Evolutionary conservation across 1,140 invertebrate genomes (phyloP).

Genomic region (Tetramorium parvispinum): DNA sequence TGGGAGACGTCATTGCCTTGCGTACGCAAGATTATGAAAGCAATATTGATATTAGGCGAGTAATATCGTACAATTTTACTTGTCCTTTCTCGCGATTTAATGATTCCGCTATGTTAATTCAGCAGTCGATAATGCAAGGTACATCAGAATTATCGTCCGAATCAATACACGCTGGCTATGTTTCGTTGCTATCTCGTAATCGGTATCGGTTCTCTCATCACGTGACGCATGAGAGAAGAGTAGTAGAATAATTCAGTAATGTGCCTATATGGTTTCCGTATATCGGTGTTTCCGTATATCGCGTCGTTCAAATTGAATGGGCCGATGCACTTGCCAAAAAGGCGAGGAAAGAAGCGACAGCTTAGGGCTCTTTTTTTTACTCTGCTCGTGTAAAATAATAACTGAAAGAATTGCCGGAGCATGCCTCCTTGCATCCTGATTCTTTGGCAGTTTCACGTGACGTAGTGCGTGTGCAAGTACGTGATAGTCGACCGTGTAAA

Average conservation of each 20-base stretch:
- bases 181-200: slow-evolving; percentile 57
- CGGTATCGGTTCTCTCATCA: slow-evolving; percentile 58
- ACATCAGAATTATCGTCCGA: slow-evolving; percentile 59
- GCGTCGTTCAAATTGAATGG: background rate
- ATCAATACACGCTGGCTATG: slow-evolving; percentile 26
- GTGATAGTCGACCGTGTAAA: background rate
- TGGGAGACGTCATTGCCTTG: background rate
- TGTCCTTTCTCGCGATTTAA: slow-evolving; percentile 41
- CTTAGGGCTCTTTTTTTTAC: background rate
- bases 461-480: background rate
- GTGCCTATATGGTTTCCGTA: background rate
- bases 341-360: background rate
- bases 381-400: background rate
- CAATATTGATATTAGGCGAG: background rate
- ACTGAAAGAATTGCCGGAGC: background rate
- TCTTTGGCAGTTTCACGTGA: background rate
- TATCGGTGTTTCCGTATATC: background rate
- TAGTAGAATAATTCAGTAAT: slow-evolving; percentile 44
- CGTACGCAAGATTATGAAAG: background rate
- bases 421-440: background rate
- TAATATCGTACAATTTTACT: slow-evolving; percentile 52
- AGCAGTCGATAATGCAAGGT: slow-evolving; percentile 63
- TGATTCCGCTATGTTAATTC: slow-evolving; percentile 59
- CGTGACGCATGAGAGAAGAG: slow-evolving; percentile 60
- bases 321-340: background rate